A percentile compares a stretch with the other conserved stretches of the same genome.
These are phyloP conservation scores for Mythimna albipuncta DNA, from an alignment of 2,888 invertebrate genomes.

Conservation along the genomic window DNA sequence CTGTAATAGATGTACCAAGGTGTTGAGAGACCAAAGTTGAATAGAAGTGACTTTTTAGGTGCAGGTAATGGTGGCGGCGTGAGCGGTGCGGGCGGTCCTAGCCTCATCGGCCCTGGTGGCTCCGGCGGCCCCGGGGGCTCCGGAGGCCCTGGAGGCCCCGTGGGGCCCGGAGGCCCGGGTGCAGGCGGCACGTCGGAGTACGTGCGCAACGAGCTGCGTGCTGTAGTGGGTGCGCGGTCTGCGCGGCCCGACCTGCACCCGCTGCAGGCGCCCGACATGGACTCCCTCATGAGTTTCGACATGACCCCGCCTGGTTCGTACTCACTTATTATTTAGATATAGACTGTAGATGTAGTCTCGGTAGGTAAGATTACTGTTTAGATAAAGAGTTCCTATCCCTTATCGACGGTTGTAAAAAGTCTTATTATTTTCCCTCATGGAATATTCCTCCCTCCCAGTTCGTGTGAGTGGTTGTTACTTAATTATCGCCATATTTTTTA, in stretches of 20 bases:
- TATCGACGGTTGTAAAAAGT: constrained; percentile 12
- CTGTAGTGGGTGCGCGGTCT: constrained; percentile 96
- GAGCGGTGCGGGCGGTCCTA: constrained; percentile 58
- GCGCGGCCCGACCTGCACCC: constrained; percentile 87
- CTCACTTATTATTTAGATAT: constrained; percentile 12
- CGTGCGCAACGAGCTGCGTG: constrained; percentile 97
- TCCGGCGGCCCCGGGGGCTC: constrained; percentile 45
- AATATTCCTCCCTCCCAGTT: constrained; percentile 19
- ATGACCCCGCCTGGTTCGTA: constrained; percentile 92
- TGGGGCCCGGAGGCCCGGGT: constrained; percentile 57
- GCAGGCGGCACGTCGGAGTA: constrained; percentile 94
- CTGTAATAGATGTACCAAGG: constrained; percentile 9
- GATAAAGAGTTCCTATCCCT: constrained; percentile 24
- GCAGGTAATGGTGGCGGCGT: constrained; percentile 73
- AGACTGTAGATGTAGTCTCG: background rate
- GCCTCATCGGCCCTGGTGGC: constrained; percentile 54
- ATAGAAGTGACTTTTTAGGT: constrained; percentile 62
- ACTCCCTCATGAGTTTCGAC: constrained; percentile 93
- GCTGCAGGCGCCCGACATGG: constrained; percentile 92
- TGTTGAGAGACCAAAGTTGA: constrained; percentile 19
- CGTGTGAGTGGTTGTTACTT: constrained; percentile 34
- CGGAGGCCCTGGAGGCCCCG: constrained; percentile 54
- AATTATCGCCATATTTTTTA: constrained; percentile 12
- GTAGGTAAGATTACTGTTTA: constrained; percentile 39
- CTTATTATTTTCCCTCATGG: constrained; percentile 17